A percentile compares a stretch with the other conserved stretches of the same genome.
Conservation (phyloP, 2,888 invertebrate species). For the Ecdyonurus torrentis region DNA sequence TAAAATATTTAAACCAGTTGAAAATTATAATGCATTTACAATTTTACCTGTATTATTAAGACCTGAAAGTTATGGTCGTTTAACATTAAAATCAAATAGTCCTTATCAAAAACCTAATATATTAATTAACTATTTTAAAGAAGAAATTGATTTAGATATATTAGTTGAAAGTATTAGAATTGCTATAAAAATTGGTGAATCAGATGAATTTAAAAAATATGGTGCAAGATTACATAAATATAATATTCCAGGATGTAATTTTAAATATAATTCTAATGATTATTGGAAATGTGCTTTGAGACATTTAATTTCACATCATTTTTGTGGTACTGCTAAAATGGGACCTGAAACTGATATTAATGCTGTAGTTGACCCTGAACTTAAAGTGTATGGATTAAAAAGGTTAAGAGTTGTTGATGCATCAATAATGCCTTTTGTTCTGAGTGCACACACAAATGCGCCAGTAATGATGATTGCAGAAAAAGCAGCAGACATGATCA, state of each 20-base stretch:
- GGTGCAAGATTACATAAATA: constrained; percentile 14
- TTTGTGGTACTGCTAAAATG: constrained; percentile 20
- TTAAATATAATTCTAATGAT: constrained; percentile 12
- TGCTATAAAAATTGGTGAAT: constrained; percentile 14
- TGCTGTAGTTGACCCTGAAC: constrained; percentile 14
- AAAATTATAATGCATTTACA: constrained; percentile 34
- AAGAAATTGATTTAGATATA: constrained; percentile 27
- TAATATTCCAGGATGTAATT: constrained; percentile 17
- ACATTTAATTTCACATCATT: constrained; percentile 8
- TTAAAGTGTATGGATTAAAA: constrained; percentile 16
- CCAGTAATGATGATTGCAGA: constrained; percentile 24
- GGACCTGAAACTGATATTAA: constrained; percentile 16
- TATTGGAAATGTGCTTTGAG: constrained; percentile 12
- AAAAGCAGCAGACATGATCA: constrained; percentile 23
- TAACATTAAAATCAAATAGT: constrained; percentile 47
- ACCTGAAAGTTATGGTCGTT: constrained; percentile 50
- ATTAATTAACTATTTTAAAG: constrained; percentile 62
- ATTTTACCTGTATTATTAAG: constrained; percentile 52
- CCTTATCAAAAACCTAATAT: constrained; percentile 55
- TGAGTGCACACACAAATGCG: constrained; percentile 15
- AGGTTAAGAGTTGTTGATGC: constrained; percentile 17
- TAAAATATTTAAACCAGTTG: constrained; percentile 29
- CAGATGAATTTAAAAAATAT: constrained; percentile 15
- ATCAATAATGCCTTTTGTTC: constrained; percentile 16
- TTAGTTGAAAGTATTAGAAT: constrained; percentile 14